Base-by-base conservation (phyloP, 2,113 vertebrate genomes). In the Daboia siamensis region DNA sequence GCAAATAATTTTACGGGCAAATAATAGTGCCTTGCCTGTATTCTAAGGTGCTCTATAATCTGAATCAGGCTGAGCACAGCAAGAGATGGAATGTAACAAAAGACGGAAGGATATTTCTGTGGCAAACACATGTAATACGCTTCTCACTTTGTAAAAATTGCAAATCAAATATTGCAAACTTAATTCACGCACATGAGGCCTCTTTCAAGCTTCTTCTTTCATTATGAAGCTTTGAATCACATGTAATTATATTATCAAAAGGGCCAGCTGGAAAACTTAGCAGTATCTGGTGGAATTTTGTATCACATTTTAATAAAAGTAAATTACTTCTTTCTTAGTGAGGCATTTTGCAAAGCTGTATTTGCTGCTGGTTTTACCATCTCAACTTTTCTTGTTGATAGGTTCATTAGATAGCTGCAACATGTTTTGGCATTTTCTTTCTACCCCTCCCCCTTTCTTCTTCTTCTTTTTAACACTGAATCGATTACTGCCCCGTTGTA, bases 1-100 rank as follows among this genome's bases (percentile, higher is more conserved):
- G 11, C 33, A 91, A 94, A 91, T 29, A 33, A 26, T 92, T 94
- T 93, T 80, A 87, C 90, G 26, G 80, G 90, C 90, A 93, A 93
- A 93, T 21, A 94, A 86, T 92, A 93, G 92, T 91, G 94, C 61
- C 3, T 88, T 51, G 86, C 69, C 74, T 88, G 0, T 51, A 15
- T 48, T 92, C 55, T 21, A 90, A 93, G 13, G 59, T 89, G 8
- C 59, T 15, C 44, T 94, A 69, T 94, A 48, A 92, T 86, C 44
- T 39, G 61, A 8, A 17, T 3, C 33, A 91, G 4, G 2, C 69
- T 93, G 91, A 87, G 46, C 3, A 5, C 2, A 39, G 51, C 20
- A 90, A 7, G 61, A 44, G 13, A 87, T 51, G 87, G 44, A 2
- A 7, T 0, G 33, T 7, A 94, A 6, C 13, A 90, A 88, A 86